A percentile compares a stretch with the other conserved stretches of the same genome.
Conservation (phyloP, 2,113 vertebrate species). For the Neogale vison region DNA sequence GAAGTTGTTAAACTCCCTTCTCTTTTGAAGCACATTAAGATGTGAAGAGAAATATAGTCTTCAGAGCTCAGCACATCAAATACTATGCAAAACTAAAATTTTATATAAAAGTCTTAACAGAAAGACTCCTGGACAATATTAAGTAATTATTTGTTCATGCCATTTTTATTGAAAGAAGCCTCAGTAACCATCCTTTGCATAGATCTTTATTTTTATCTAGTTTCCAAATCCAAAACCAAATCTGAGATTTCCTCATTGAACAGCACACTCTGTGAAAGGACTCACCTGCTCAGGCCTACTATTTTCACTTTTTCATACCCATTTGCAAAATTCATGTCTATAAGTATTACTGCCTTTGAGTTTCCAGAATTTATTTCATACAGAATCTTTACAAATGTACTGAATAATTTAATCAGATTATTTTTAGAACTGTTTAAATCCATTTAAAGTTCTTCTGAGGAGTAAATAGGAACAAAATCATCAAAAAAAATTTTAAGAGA, state of each 20-base stretch:
- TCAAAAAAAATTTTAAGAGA: not conserved
- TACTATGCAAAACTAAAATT: not conserved
- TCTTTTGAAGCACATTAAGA: not conserved
- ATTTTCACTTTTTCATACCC: not conserved
- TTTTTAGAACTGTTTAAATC: not conserved
- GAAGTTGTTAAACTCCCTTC: not conserved
- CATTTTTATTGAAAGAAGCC: not conserved
- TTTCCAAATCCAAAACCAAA: not conserved
- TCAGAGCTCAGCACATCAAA: not conserved
- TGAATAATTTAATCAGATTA: not conserved
- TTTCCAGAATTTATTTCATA: not conserved
- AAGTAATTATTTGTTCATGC: not conserved
- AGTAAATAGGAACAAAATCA: not conserved
- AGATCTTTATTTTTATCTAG: not conserved
- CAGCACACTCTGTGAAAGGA: not conserved
- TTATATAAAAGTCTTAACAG: not conserved
- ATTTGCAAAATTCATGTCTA: not conserved
- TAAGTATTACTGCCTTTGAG: not conserved
- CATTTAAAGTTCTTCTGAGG: not conserved
- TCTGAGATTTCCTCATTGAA: not conserved
- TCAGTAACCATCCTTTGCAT: not conserved
- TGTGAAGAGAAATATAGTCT: not conserved
- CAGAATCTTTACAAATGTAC: not conserved
- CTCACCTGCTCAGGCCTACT: accelerated
- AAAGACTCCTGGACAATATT: not conserved